Evolutionary conservation across 2,888 invertebrate genomes (phyloP), one percentile per base, ranked within the genome.

Genomic region (Mayetiola destructor): DNA sequence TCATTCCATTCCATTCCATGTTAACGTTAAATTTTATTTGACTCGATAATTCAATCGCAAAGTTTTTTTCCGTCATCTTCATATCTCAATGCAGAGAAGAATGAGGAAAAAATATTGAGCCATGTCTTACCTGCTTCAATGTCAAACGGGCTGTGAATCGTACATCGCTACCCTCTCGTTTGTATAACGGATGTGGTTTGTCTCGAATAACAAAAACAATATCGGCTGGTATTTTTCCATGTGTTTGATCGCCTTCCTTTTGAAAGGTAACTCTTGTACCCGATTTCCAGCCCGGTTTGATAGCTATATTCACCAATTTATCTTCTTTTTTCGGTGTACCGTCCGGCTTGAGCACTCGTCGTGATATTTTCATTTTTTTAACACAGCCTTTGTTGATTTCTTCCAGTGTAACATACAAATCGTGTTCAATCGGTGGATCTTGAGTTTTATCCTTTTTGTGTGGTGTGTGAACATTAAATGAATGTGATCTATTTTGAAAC

Each of bases 311-410:
- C 54, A 92, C 75, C 42, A 95, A 91, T 76, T 96, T 96, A 69
- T 96, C 96, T 71, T 96, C 95, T 66, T 88, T 88, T 67, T 84
- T 84, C 0, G 85, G 80, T 3, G 84, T 80, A 37, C 92, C 91
- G 69, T 95, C 94, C 1, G 88, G 77, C 64, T 85, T 85, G 66
- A 88, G 88, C 6, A 92, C 89, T 64, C 92, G 82, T 61, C 95
- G 80, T 32, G 94, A 95, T 64, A 99, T 99, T 76, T 97, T 99
- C 93, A 99, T 96, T 74, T 97, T 97, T 75, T 97, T 99, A 12
- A 90, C 89, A 71, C 93, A 93, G 56, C 99, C 97, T 64, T 85
- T 85, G 58, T 87, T 81, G 64, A 97, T 92, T 68, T 99, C 97
- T 69, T 99, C 97, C 54, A 99, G 71, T 0, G 88, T 84, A 14